Base-by-base conservation (phyloP, 2,888 invertebrate genomes). In the Schrankia costaestrigalis region DNA sequence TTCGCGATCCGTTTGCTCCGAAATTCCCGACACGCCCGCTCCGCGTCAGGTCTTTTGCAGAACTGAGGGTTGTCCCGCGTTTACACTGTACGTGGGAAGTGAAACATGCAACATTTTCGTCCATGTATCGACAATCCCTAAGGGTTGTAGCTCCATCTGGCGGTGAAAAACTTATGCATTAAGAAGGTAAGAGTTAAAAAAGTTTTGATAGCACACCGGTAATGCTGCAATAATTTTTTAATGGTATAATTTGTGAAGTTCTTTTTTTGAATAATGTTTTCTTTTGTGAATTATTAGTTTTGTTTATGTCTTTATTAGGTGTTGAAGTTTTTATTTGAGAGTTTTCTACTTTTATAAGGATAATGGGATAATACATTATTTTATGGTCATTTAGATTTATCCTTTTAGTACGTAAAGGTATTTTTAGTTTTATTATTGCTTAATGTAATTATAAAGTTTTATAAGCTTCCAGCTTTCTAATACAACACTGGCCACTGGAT, bases 141-240 rank as follows among this genome's bases (percentile, higher is more conserved):
- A 38, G 27, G 12, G 14, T 12, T 12, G 57, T 47, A 47, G 42
- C 53, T 70, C 70, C 73, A 70, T 71, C 76, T 75, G 70, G 56
- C 32, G 53, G 27, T 4, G 24, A 34, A 32, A 64, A 74, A 71
- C 71, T 71, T 69, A 42, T 63, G 52, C 61, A 66, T 66, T 70
- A 66, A 61, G 32, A 46, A 30, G 37, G 30, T 48, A 56, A 53
- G 38, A 51, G 38, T 60, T 51, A 54, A 58, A 59, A 29, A 68
- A 63, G 51, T 59, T 58, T 51, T 43, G 47, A 52, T 58, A 57
- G 50, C 46, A 45, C 49, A 43, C 38, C 27, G 31, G 39, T 54
- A 40, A 53, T 30, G 44, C 18, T 30, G n/a, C 31, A 44, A 45
- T 31, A 49, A 44, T 22, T 35, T 43, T 53, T 44, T 56, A 53